A percentile compares a stretch with the other conserved stretches of the same genome.
Evolutionary conservation across 2,797 vertebrate genomes (phyloP).

Genomic region (Esox lucius): DNA sequence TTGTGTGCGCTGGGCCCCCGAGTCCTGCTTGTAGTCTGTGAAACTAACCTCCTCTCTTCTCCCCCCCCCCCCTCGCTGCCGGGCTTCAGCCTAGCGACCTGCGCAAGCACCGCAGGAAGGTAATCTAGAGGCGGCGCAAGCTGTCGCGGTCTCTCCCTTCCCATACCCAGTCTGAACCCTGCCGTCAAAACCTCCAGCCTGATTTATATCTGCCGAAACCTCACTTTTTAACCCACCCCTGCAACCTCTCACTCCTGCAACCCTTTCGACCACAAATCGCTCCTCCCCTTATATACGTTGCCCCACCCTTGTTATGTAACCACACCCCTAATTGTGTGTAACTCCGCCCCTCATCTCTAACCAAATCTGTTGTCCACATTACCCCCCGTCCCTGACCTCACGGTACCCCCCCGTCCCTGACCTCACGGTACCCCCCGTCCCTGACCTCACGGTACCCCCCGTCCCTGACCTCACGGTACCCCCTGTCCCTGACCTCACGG

Average conservation of each 20-base stretch:
- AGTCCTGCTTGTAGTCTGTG: conserved; percentile 39
- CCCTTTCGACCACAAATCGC: not conserved
- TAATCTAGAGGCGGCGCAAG: conserved; percentile 72
- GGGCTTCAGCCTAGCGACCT: conserved; percentile 98
- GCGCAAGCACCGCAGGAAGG: conserved; percentile 99
- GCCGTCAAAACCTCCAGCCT: no score
- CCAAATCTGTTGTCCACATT: no score
- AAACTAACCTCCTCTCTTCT: conserved; percentile 67
- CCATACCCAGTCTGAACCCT: no score
- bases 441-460: not conserved
- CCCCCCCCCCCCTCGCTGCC: conserved; percentile 77
- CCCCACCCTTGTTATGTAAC: no score
- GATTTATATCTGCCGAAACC: no score
- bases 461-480: no score
- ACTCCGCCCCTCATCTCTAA: no score
- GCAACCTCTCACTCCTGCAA: not conserved
- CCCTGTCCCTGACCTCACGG: no score
- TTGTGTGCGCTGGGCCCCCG: conserved; percentile 2
- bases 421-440: not conserved
- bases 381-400: no score
- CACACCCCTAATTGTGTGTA: no score
- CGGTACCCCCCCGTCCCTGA: not conserved
- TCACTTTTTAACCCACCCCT: no score
- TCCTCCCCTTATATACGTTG: not conserved
- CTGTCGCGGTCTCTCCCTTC: no score